phyloP scores from a whole-genome alignment of 92 coral and sea anemone genomes.

The Hydrozoanthus gracilis region DNA sequence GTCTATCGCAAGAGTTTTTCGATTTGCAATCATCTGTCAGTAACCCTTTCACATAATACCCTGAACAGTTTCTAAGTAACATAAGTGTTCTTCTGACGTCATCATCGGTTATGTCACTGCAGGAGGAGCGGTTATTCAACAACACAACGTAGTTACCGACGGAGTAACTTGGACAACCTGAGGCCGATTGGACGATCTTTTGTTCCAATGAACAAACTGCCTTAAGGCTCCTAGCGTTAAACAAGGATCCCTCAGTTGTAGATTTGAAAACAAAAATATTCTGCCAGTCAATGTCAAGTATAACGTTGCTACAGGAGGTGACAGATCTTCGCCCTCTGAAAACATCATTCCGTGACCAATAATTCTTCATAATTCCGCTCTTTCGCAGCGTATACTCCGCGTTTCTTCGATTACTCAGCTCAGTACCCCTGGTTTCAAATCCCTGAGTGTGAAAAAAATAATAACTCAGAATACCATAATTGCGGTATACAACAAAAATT shows the following conservation, averaged over 20 bases:
- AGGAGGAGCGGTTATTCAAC: slow-evolving; percentile 67
- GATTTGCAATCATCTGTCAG: slow-evolving; percentile 34
- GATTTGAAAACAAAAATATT: slow-evolving; percentile 62
- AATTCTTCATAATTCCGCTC: not conserved
- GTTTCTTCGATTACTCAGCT: slow-evolving; percentile 70
- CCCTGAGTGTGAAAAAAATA: slow-evolving; percentile 54
- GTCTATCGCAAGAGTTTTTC: not conserved
- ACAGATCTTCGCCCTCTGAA: slow-evolving; percentile 34
- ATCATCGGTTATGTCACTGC: slow-evolving; percentile 68
- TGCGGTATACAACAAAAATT: too few species aligned
- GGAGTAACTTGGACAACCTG: slow-evolving; percentile 68
- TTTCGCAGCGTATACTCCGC: not conserved
- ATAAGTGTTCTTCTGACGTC: slow-evolving; percentile 68
- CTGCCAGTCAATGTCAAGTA: not conserved
- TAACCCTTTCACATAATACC: slow-evolving; percentile 55
- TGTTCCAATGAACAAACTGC: slow-evolving; percentile 67
- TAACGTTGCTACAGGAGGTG: not conserved
- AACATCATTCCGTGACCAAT: slow-evolving; percentile 1
- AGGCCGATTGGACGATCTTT: slow-evolving; percentile 1
- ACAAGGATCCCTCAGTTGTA: slow-evolving; percentile 53
- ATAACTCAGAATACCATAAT: too few species aligned
- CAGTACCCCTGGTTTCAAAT: slow-evolving; percentile 93
- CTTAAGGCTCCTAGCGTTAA: slow-evolving; percentile 61
- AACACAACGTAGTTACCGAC: slow-evolving; percentile 81
- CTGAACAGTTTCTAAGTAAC: slow-evolving; percentile 64